Evolutionary conservation across 2,113 vertebrate genomes (phyloP).

Genomic region (Pseudopodoces humilis): DNA sequence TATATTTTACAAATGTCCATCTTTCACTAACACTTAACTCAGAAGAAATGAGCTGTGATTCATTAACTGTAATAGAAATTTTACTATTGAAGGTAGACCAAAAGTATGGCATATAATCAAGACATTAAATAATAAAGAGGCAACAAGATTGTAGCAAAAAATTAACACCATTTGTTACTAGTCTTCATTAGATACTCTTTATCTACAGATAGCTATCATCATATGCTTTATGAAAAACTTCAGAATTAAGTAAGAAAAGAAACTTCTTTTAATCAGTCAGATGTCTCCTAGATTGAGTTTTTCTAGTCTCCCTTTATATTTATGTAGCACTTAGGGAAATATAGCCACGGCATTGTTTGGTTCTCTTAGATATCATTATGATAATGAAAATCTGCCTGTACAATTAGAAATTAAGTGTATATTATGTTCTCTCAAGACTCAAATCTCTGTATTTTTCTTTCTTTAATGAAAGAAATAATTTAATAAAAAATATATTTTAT

Average conservation of each 20-base stretch:
- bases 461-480: neutral
- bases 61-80: neutral
- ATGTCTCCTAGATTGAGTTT: neutral
- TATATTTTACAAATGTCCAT: neutral
- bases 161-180: neutral
- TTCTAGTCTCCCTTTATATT: neutral
- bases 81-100: neutral
- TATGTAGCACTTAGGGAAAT: neutral
- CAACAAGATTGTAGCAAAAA: neutral
- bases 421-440: neutral
- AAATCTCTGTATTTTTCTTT: neutral
- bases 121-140: neutral
- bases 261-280: neutral
- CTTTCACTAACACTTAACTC: neutral
- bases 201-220: neutral
- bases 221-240: neutral
- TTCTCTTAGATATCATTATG: neutral
- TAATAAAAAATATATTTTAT: neutral
- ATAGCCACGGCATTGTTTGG: neutral
- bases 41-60: neutral
- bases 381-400: neutral
- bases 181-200: neutral
- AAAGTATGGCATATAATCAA: neutral
- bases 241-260: neutral
- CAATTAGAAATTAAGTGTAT: neutral